Evolutionary conservation across 1,140 invertebrate genomes (phyloP).

Genomic region (Brachionus asplanchnoidis): DNA sequence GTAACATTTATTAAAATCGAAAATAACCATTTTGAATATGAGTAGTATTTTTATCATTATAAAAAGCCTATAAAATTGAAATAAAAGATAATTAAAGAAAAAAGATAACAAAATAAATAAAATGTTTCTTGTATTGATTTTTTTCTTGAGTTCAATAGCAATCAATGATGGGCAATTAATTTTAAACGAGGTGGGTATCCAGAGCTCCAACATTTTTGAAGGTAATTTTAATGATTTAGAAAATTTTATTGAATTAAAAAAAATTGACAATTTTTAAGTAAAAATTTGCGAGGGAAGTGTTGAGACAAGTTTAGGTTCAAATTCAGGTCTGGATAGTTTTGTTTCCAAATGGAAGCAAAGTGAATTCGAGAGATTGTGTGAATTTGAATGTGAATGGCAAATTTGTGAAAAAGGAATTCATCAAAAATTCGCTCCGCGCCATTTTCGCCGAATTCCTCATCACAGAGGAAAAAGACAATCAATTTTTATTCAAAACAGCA

Average conservation of each 20-base stretch:
- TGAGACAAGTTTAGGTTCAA: background rate
- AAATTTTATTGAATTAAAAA: background rate
- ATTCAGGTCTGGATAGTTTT: background rate
- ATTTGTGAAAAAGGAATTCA: background rate
- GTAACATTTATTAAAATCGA: background rate
- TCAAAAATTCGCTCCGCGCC: background rate
- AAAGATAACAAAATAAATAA: background rate
- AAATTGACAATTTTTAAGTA: background rate
- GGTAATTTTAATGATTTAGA: background rate
- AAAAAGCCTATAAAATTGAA: background rate
- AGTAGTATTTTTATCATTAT: background rate
- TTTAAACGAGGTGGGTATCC: background rate
- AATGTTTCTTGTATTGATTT: background rate
- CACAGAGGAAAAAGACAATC: background rate
- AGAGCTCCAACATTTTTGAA: background rate
- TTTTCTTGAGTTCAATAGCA: background rate
- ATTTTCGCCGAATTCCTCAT: background rate
- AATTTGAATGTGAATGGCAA: background rate
- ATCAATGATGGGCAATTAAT: background rate
- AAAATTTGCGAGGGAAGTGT: background rate
- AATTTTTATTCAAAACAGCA: constrained; percentile 6
- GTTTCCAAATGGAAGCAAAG: background rate
- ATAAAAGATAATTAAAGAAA: background rate
- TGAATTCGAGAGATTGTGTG: background rate
- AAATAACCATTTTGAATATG: background rate